phyloP scores from a whole-genome alignment of 2,888 invertebrate species.

The Metellina segmentata region DNA sequence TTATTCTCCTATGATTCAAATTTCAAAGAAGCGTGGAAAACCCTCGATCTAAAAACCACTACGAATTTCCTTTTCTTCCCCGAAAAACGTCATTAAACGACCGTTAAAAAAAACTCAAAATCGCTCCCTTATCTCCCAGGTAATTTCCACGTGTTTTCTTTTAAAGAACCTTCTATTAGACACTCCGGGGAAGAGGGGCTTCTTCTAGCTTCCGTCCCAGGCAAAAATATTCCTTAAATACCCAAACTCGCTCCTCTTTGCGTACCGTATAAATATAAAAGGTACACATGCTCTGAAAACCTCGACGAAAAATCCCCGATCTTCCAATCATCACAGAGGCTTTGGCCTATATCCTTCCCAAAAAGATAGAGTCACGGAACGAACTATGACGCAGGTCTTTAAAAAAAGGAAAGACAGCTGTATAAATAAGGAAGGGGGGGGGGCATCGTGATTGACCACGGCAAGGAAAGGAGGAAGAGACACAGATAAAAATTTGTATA shows the following conservation, averaged over 20 bases:
- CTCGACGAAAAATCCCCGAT: slow-evolving; percentile 33
- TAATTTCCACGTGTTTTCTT: neutral
- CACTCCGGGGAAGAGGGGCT: too few relatives aligned
- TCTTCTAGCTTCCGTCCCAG: too few relatives aligned
- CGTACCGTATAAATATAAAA: neutral
- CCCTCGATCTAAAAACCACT: too few relatives aligned
- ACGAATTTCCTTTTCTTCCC: neutral
- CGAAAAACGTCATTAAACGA: neutral
- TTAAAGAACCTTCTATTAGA: too few relatives aligned
- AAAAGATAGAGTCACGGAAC: slow-evolving; percentile 51
- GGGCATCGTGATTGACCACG: slow-evolving; percentile 51
- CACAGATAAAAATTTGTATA: slow-evolving; percentile 58
- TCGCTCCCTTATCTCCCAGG: neutral
- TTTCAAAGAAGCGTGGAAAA: too few relatives aligned
- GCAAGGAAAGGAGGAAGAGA: neutral
- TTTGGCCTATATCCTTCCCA: slow-evolving; percentile 37
- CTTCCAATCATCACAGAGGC: slow-evolving; percentile 57
- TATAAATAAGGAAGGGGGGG: slow-evolving; percentile 49
- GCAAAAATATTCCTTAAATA: too few relatives aligned
- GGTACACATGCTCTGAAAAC: neutral
- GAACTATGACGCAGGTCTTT: slow-evolving; percentile 7
- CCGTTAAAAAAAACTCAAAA: neutral
- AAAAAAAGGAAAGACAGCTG: slow-evolving; percentile 62
- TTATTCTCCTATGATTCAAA: too few relatives aligned
- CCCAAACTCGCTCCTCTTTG: neutral